Evolutionary conservation across 2,888 invertebrate genomes (phyloP), one percentile per base, ranked within the genome.

Genomic region (Eledone cirrhosa): DNA sequence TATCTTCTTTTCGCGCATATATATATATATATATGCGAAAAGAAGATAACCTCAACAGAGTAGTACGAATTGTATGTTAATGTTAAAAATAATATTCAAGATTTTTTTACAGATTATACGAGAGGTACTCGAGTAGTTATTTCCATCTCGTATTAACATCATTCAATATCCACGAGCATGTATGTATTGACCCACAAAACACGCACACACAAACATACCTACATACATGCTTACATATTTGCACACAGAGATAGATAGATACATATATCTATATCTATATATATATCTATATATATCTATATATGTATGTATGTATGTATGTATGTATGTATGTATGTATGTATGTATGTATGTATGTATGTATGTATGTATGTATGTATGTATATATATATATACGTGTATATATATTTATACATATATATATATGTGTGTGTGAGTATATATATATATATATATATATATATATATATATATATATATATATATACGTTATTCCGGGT

Each of bases 321-420:
- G 7, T 29, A 29, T 29, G 31, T 67, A 67, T 67, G 31, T 67
- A 67, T 67, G 31, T 67, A 29, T 67, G 31, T 67, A 67, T 67
- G 31, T 67, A 67, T 67, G 31, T 67, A 67, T 67, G 31, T 67
- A 67, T 67, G 31, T 67, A 27, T 27, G 31, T 67, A 67, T 27
- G 31, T 67, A 67, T 27, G 31, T 67, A 27, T 24, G 29, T 27
- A 65, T 65, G 16, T 24, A 63, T 63, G 11, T 63, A 14, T 63
- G 8, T 27, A 63, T 63, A 22, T 22, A 7, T 63, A 16, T 63
- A 22, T 63, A 16, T 63, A 22, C 1, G 13, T 63, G 13, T 63
- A 22, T 22, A 27, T 1, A 27, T 22, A 27, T 63, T 0, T 63
- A 27, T 63, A 13, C 27, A 13, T 63, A 0, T 63, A 27, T n/a